A percentile compares a stretch with the other conserved stretches of the same genome.
These are phyloP conservation scores for Albula glossodonta DNA, from an alignment of 2,113 vertebrate genomes.

Conservation along the genomic window DNA sequence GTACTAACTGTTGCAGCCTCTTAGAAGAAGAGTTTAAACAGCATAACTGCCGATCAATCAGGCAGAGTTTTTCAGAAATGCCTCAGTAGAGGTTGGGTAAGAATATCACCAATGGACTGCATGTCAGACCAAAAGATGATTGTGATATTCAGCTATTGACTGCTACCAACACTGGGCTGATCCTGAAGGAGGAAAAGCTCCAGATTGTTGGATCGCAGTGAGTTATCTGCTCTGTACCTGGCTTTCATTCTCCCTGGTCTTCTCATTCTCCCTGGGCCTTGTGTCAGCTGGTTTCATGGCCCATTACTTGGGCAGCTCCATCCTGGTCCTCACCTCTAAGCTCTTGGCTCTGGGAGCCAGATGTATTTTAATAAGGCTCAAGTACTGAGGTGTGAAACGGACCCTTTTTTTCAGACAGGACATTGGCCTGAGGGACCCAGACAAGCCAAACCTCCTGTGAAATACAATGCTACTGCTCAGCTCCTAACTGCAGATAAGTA, in stretches of 20 bases:
- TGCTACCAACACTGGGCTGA: background rate
- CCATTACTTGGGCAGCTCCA: background rate
- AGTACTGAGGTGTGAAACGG: background rate
- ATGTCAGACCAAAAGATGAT: background rate
- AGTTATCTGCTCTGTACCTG: too few relatives aligned
- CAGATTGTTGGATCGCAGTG: background rate
- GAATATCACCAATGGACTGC: background rate
- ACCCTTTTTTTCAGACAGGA: background rate
- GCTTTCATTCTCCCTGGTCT: background rate
- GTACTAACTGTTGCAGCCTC: background rate
- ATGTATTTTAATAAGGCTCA: background rate
- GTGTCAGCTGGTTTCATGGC: background rate
- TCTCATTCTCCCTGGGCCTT: background rate
- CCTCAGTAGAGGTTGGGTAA: background rate
- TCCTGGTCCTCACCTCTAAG: background rate
- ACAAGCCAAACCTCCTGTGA: background rate
- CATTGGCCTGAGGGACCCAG: background rate
- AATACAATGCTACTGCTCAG: background rate
- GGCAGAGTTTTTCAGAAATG: background rate
- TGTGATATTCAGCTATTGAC: background rate
- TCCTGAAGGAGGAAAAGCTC: background rate
- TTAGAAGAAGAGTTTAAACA: background rate
- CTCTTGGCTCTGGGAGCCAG: background rate
- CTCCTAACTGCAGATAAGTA: too few relatives aligned
- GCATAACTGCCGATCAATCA: background rate